Conservation (phyloP, 2,797 vertebrate species). For the Poeciliopsis gracilis region DNA sequence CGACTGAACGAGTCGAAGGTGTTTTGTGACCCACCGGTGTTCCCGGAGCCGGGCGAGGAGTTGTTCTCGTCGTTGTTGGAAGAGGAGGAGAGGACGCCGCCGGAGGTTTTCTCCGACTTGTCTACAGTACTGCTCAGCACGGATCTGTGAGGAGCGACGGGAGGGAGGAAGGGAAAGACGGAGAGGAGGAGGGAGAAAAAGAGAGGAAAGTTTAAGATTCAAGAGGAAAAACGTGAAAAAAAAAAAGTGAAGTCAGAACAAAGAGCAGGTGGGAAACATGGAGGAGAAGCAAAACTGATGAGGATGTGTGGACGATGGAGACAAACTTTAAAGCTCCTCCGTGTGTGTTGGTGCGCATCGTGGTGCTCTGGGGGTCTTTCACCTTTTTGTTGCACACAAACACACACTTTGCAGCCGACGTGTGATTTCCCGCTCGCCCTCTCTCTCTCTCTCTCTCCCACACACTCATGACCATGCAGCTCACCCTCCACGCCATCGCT, state of each 20-base stretch:
- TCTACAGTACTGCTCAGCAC: constrained; percentile 84
- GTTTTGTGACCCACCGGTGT: constrained; percentile 60
- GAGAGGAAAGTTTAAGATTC: constrained; percentile 44
- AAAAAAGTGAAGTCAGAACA: constrained; percentile 17
- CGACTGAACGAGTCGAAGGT: neutral
- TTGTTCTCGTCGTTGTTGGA: constrained; percentile 77
- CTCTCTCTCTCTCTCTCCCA: constrained; percentile 7
- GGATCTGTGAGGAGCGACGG: constrained; percentile 70
- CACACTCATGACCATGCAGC: constrained; percentile 54
- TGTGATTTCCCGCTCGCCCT: neutral
- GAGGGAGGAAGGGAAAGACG: neutral
- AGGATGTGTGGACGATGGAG: constrained; percentile 54
- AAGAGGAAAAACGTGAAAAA: constrained; percentile 18
- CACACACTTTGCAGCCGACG: constrained; percentile 56
- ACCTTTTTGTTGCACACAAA: constrained; percentile 48
- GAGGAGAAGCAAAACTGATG: constrained; percentile 50
- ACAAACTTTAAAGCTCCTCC: constrained; percentile 43
- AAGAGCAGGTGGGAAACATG: constrained; percentile 17
- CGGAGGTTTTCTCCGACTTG: constrained; percentile 81
- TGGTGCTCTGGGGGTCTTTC: neutral
- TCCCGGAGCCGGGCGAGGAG: constrained; percentile 73
- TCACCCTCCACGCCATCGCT: constrained; percentile 45
- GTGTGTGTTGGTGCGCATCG: constrained; percentile 55
- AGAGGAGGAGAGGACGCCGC: constrained; percentile 75
- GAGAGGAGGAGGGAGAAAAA: constrained; percentile 14